These are phyloP conservation scores for Ptychadena robeensis DNA, from an alignment of 2,797 vertebrate species.

Conservation along the genomic window DNA sequence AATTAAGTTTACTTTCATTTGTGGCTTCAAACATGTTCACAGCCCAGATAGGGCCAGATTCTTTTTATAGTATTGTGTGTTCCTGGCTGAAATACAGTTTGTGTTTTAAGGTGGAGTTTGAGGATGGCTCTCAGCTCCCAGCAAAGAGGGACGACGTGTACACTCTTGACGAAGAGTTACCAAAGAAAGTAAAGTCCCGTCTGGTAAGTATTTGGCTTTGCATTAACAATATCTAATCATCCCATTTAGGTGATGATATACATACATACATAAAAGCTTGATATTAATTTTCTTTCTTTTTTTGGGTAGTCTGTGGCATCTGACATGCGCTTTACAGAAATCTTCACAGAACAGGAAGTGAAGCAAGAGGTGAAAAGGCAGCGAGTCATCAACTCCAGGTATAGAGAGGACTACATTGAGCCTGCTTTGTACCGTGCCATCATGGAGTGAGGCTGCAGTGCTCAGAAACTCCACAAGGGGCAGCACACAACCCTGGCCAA, in stretches of 20 bases:
- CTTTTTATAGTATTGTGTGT: no score
- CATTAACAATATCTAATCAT: no score
- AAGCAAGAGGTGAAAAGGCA: slow-evolving; percentile 93
- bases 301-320: slow-evolving; percentile 89
- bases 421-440: slow-evolving; percentile 92
- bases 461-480: neutral
- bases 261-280: no score
- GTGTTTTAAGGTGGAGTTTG: slow-evolving; percentile 89
- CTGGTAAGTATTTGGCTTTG: slow-evolving; percentile 80
- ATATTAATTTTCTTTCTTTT: neutral
- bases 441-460: slow-evolving; percentile 84
- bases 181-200: slow-evolving; percentile 92
- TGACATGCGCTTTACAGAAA: slow-evolving; percentile 96
- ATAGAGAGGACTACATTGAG: slow-evolving; percentile 95
- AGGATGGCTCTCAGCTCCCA: slow-evolving; percentile 90
- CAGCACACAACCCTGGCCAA: slow-evolving; percentile 31
- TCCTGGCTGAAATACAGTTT: no score
- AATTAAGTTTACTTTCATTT: no score
- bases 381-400: slow-evolving; percentile 93
- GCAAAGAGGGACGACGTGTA: slow-evolving; percentile 96
- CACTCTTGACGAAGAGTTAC: slow-evolving; percentile 91
- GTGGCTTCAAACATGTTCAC: no score
- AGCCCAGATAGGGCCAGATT: no score
- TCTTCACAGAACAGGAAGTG: slow-evolving; percentile 90
- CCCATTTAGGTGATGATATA: no score